Conservation (phyloP, 2,888 invertebrate genomes). For the Leptura quadrifasciata region DNA sequence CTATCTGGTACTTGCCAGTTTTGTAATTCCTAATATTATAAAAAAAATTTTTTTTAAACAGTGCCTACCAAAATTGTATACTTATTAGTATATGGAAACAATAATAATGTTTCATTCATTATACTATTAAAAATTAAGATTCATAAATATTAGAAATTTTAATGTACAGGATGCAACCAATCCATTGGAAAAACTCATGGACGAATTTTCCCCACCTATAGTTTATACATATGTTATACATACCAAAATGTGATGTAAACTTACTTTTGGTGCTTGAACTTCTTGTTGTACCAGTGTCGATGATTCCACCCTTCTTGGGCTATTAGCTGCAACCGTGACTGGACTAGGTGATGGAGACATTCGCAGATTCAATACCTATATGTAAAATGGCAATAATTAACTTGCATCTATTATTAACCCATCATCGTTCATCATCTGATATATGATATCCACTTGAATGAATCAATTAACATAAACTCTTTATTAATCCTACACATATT, state of each 20-base stretch:
- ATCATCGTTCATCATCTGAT: neutral
- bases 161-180: no score
- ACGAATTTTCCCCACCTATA: no score
- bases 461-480: neutral
- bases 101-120: no score
- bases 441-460: neutral
- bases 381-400: slow-evolving; percentile 38
- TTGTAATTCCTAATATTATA: no score
- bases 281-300: slow-evolving; percentile 61
- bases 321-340: slow-evolving; percentile 66
- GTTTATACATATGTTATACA: slow-evolving; percentile 54
- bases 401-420: neutral
- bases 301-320: slow-evolving; percentile 65
- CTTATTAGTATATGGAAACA: no score
- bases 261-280: slow-evolving; percentile 67
- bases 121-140: no score
- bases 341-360: slow-evolving; percentile 75
- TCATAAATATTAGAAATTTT: no score
- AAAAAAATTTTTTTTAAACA: no score
- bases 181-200: no score
- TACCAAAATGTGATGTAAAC: slow-evolving; percentile 35
- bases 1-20: no score
- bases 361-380: slow-evolving; percentile 65
- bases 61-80: no score
- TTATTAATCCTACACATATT: no score